phyloP scores from a whole-genome alignment of 1,140 invertebrate species.

The Tetraneura akinire region DNA sequence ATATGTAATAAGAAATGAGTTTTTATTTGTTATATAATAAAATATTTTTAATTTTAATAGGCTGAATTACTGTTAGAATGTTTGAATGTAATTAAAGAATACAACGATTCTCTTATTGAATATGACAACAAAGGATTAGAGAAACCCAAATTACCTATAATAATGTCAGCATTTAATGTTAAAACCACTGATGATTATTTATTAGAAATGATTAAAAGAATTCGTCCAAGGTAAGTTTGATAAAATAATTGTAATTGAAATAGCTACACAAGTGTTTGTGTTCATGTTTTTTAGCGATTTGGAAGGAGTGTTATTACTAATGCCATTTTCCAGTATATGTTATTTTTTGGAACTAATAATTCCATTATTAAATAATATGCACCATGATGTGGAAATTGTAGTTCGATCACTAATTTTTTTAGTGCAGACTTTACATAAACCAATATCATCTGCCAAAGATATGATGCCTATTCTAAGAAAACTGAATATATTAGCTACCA shows the following conservation, averaged over 20 bases:
- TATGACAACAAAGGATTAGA: slow-evolving; percentile 57
- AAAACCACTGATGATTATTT: slow-evolving; percentile 77
- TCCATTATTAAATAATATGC: slow-evolving; percentile 66
- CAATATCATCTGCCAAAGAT: slow-evolving; percentile 71
- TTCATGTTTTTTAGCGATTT: slow-evolving; percentile 68
- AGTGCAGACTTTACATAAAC: slow-evolving; percentile 80
- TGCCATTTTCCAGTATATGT: slow-evolving; percentile 81
- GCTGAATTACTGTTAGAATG: slow-evolving; percentile 89
- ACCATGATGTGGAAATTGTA: slow-evolving; percentile 75
- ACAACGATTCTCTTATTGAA: slow-evolving; percentile 63
- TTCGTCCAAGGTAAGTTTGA: slow-evolving; percentile 68
- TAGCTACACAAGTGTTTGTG: not conserved
- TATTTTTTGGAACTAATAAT: slow-evolving; percentile 76
- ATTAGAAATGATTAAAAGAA: slow-evolving; percentile 74
- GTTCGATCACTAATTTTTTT: slow-evolving; percentile 77
- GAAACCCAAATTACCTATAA: slow-evolving; percentile 64
- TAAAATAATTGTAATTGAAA: too few species aligned
- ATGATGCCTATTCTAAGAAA: slow-evolving; percentile 72
- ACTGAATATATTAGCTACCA: slow-evolving; percentile 65
- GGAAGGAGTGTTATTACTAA: slow-evolving; percentile 82
- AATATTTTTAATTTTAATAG: slow-evolving; percentile 59
- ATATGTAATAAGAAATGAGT: too few species aligned
- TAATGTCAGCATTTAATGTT: slow-evolving; percentile 79
- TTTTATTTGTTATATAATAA: too few species aligned
- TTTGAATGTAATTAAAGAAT: slow-evolving; percentile 76